Evolutionary conservation across 2,113 vertebrate species (phyloP).

Genomic region (Burhinus oedicnemus): DNA sequence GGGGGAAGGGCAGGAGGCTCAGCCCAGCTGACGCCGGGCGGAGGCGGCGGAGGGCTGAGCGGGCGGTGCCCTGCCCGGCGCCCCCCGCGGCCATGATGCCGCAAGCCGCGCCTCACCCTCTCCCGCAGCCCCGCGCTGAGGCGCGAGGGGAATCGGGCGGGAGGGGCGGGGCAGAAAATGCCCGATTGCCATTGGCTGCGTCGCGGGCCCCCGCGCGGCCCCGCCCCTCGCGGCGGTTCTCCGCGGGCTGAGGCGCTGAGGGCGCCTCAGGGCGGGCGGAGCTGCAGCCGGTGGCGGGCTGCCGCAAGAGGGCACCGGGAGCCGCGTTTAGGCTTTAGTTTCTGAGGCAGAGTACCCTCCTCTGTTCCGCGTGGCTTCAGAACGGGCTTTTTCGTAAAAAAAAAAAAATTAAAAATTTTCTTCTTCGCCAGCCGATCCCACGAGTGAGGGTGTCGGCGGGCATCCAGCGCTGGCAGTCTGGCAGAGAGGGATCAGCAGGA

Average conservation of each 20-base stretch:
- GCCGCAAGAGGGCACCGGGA: not conserved
- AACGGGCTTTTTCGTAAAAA: not conserved
- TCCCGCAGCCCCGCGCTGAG: accelerated
- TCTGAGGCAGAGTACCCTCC: accelerated
- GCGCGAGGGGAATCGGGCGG: not conserved
- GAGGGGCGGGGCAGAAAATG: not conserved
- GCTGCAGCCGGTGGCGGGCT: accelerated
- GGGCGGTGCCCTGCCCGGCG: accelerated
- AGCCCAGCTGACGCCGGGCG: accelerated
- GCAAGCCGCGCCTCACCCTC: accelerated
- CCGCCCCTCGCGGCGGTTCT: not conserved
- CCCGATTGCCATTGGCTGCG: not conserved
- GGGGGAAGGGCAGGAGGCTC: not conserved
- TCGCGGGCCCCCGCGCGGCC: accelerated
- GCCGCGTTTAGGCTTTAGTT: accelerated
- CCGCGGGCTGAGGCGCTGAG: accelerated
- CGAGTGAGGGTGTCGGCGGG: not conserved
- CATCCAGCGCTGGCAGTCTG: accelerated
- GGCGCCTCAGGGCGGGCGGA: accelerated
- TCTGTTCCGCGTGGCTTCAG: too few species aligned
- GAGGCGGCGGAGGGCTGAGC: accelerated
- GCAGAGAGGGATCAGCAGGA: not conserved
- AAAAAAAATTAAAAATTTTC: not conserved
- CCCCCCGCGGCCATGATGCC: accelerated
- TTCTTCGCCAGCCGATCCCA: not conserved